phyloP scores from a whole-genome alignment of 2,888 invertebrate genomes.

The Micoletzkya japonica region DNA sequence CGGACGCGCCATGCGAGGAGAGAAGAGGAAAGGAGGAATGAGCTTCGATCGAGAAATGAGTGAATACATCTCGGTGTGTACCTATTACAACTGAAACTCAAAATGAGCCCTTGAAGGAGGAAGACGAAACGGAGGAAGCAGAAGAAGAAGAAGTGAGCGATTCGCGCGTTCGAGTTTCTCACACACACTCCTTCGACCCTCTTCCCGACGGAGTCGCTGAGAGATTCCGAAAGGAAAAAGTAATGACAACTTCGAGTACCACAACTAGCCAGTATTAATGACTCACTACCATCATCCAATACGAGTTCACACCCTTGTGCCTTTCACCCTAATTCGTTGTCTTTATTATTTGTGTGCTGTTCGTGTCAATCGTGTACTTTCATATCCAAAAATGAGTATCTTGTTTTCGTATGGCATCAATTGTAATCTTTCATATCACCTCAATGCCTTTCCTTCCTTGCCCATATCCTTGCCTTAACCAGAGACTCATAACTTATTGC shows the following conservation, averaged over 20 bases:
- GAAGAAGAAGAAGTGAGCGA: conserved; percentile 40
- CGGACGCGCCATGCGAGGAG: conserved; percentile 36
- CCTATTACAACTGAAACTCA: background rate
- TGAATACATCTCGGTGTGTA: conserved; percentile 41
- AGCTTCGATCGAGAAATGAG: conserved; percentile 37
- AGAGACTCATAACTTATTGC: too few species aligned
- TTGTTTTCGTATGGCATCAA: too few species aligned
- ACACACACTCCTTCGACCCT: conserved; percentile 29
- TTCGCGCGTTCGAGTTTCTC: conserved; percentile 32
- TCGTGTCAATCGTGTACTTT: too few species aligned
- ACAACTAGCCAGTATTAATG: conserved; percentile 17
- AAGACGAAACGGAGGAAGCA: conserved; percentile 7
- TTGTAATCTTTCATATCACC: too few species aligned
- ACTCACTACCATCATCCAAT: background rate
- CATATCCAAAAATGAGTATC: too few species aligned
- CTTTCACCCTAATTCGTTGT: too few species aligned
- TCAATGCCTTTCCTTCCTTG: too few species aligned
- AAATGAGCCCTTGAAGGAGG: background rate
- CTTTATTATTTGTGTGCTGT: too few species aligned
- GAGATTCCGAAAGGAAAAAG: conserved; percentile 15
- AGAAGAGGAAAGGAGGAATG: background rate
- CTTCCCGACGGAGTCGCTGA: conserved; percentile 18
- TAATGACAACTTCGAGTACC: conserved; percentile 10
- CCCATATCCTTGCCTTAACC: too few species aligned
- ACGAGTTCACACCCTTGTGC: too few species aligned